These are phyloP conservation scores for Bombus confusus DNA, from an alignment of 1,140 invertebrate genomes.

Conservation along the genomic window DNA sequence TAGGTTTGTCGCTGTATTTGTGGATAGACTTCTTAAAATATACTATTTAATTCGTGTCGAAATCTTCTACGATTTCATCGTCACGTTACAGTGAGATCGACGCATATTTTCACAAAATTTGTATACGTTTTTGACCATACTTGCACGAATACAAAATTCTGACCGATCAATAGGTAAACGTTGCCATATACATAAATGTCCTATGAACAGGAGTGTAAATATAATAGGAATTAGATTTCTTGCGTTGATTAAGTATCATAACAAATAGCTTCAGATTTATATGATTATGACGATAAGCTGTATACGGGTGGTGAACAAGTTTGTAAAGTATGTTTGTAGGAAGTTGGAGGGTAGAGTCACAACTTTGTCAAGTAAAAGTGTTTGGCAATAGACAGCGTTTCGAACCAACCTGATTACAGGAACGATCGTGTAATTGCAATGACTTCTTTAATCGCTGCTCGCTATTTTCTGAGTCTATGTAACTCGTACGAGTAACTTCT, in stretches of 20 bases:
- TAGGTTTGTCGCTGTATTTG: neutral
- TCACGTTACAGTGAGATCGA: neutral
- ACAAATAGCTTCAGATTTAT: neutral
- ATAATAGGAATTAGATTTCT: neutral
- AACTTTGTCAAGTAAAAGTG: neutral
- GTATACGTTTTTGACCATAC: too few species aligned
- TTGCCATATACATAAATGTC: neutral
- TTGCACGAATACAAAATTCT: too few species aligned
- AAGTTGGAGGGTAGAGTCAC: neutral
- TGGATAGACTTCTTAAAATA: neutral
- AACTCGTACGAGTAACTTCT: constrained; percentile 47
- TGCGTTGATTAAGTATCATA: neutral
- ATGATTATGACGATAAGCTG: neutral
- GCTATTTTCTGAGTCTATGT: constrained; percentile 49
- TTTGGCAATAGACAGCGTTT: constrained; percentile 21
- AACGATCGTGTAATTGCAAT: constrained; percentile 34
- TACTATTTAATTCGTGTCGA: neutral
- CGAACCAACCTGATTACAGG: constrained; percentile 28
- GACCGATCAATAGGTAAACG: too few species aligned
- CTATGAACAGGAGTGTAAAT: neutral
- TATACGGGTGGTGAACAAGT: neutral
- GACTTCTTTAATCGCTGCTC: constrained; percentile 39
- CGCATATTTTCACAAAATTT: neutral
- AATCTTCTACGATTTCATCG: neutral
- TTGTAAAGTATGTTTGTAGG: neutral